These are phyloP conservation scores for Anoura caudifer DNA, from an alignment of 2,113 vertebrate genomes.

Conservation along the genomic window DNA sequence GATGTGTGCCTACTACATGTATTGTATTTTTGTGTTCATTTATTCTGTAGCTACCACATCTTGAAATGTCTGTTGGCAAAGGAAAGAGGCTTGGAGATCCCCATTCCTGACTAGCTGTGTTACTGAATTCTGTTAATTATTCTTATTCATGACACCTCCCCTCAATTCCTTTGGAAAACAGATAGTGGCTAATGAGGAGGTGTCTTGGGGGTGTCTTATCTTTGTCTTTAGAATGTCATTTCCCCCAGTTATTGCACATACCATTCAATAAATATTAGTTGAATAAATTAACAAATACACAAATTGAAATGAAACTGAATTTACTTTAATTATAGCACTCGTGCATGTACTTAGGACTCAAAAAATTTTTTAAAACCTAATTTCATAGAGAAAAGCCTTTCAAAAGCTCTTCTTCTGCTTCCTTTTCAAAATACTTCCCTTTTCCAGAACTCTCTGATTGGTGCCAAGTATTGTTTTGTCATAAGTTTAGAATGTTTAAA, in stretches of 20 bases:
- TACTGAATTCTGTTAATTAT: conserved; percentile 21
- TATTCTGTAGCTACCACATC: not conserved
- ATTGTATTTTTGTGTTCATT: not conserved
- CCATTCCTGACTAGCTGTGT: not conserved
- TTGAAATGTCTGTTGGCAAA: conserved; percentile 1
- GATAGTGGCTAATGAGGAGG: conserved; percentile 24
- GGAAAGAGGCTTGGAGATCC: not conserved
- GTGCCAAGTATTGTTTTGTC: not conserved
- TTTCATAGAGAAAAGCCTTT: conserved; percentile 31
- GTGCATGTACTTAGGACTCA: not conserved
- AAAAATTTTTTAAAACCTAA: not conserved
- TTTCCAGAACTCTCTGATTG: not conserved
- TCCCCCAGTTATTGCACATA: not conserved
- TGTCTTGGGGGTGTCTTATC: not conserved
- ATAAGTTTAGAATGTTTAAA: conserved; percentile 12
- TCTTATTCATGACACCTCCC: not conserved
- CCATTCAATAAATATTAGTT: conserved; percentile 43
- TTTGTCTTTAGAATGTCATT: conserved; percentile 11
- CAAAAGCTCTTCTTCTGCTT: not conserved
- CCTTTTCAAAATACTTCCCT: conserved; percentile 31
- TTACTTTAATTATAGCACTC: not conserved
- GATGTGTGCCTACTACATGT: not conserved
- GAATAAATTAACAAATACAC: conserved; percentile 30
- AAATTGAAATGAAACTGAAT: conserved; percentile 34
- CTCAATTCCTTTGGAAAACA: not conserved